Percentiles rank a stretch among this genome's conserved stretches.
These are phyloP conservation scores for Propsilocerus akamusi DNA, from an alignment of 1,140 invertebrate genomes.

Conservation along the genomic window DNA sequence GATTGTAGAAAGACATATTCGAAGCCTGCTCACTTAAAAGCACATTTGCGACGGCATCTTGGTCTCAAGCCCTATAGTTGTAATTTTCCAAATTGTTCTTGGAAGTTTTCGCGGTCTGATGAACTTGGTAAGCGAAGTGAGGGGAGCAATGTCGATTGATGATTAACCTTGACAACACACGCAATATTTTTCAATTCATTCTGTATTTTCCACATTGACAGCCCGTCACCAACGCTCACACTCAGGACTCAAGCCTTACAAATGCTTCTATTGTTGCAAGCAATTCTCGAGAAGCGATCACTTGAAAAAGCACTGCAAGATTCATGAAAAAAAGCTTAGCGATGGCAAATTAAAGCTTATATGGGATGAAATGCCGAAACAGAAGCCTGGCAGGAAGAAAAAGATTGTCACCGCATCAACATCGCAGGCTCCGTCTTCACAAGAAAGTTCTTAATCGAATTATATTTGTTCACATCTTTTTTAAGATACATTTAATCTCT, in stretches of 20 bases:
- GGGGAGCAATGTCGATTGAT: too few species aligned
- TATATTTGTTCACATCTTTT: too few species aligned
- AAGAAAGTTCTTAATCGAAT: too few species aligned
- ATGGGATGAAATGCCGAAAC: slow-evolving; percentile 5
- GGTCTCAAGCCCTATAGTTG: slow-evolving; percentile 87
- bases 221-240: slow-evolving; percentile 37
- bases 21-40: slow-evolving; percentile 86
- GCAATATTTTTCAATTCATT: neutral
- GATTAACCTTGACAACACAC: neutral
- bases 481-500: too few species aligned
- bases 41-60: slow-evolving; percentile 79
- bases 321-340: slow-evolving; percentile 44
- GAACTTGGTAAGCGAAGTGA: slow-evolving; percentile 58
- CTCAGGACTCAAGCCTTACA: slow-evolving; percentile 63
- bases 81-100: slow-evolving; percentile 80
- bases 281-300: slow-evolving; percentile 80
- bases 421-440: too few species aligned
- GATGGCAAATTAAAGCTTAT: slow-evolving; percentile 15
- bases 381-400: neutral
- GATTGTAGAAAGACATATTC: slow-evolving; percentile 61
- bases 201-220: neutral
- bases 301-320: slow-evolving; percentile 72
- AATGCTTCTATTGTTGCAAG: slow-evolving; percentile 65
- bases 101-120: slow-evolving; percentile 87
- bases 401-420: neutral